Base-by-base conservation (phyloP, 2,888 invertebrate genomes). In the Hypomecis atomaria region DNA sequence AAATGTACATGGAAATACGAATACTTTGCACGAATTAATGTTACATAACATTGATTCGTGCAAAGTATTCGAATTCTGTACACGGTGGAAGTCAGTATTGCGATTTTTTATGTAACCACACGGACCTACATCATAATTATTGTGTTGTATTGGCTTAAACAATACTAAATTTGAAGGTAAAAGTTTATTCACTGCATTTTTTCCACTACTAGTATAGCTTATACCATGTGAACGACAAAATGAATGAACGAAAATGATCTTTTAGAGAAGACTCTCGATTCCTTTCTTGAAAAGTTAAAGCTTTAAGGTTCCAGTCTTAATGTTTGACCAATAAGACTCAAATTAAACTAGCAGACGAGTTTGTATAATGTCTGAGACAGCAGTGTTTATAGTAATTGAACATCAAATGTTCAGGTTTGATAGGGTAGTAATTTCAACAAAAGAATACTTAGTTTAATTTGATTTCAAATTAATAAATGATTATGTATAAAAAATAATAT, bases 201-300 rank as follows among this genome's bases (percentile, higher is more conserved):
- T 6, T 63, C 5, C 47, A 23, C 53, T 59, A 37, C 61, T 40
- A 33, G 53, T 52, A 10, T 43, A 55, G 42, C 36, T 59, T 57
- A 53, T 55, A 70, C 63, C 62, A 69, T 64, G 68, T 66, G 67
- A 73, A 71, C 70, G 71, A 68, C 69, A 65, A 71, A 74, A 74
- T 74, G 71, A 71, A 71, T 70, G 71, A 73, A 71, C 70, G 68
- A 70, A 67, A 72, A 71, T 71, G 73, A 73, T 73, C 73, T 69
- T 70, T 65, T 68, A 67, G 66, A 67, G 68, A 59, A 58, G 62
- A 65, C 63, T 57, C 65, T 69, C 52, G 11, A 61, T 57, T 65
- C 43, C 43, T 45, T 50, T 47, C 53, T 61, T 36, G 49, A 61
- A 60, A 59, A 43, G 42, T 60, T 50, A 13, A 55, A 55, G 57